Base-by-base conservation (phyloP, 2,113 vertebrate genomes). In the Neomonachus schauinslandi region DNA sequence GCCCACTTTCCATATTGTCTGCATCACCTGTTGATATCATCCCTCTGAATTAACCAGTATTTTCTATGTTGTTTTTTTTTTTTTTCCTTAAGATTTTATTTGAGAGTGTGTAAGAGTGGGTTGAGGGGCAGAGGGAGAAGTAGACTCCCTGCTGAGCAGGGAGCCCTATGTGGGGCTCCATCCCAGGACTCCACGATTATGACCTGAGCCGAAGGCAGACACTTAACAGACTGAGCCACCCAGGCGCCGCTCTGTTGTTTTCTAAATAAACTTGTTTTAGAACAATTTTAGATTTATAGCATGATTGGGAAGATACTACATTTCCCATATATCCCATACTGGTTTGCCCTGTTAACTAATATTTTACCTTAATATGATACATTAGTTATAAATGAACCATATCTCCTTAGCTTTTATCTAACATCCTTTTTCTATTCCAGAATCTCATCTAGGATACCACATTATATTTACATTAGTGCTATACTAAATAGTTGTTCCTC, bases 181-280 rank as follows among this genome's bases (percentile, higher is more conserved):
- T 31, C 28, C 63, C 63, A 31, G 28, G 63, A 65, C 14, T 65
- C 63, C 28, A 15, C 28, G 28, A 33, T 65, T 28, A 65, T 65
- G 14, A 65, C 28, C 28, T 65, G 28, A 65, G 63, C 28, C 6
- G 6, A 65, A 33, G 14, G 28, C 63, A 33, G 31, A 65, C 63
- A 16, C 63, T 65, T 65, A 33, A 65, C 14, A 11, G 8, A 33
- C 63, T 65, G 28, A 65, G 63, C 63, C 63, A 65, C 28, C 63
- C 63, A 65, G 28, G 63, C 15, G 28, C 28, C 63, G 13, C 63
- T 65, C 28, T 65, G 28, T 39, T 59, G 59, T 76, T 49, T 77
- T 49, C 74, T 86, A 87, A 89, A 87, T 61, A 72, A 57, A 65
- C 33, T 72, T 69, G 22, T 92, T 95, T 83, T 97, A 91, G 63